phyloP scores from a whole-genome alignment of 2,113 vertebrate species.

The Pteronura brasiliensis region DNA sequence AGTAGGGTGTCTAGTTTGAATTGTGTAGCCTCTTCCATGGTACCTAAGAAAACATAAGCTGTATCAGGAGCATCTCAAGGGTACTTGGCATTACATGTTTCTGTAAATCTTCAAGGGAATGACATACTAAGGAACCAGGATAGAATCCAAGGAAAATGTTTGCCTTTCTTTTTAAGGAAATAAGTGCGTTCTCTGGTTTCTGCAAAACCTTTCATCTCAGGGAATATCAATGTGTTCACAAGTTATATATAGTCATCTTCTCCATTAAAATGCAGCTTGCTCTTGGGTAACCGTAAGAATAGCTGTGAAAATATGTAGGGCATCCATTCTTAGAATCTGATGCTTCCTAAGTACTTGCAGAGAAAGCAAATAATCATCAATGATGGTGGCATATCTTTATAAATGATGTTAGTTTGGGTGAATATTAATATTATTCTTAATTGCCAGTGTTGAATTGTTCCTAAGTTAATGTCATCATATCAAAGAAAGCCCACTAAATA shows the following conservation, averaged over 20 bases:
- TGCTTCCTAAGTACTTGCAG: background rate
- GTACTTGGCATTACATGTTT: background rate
- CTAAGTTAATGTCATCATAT: background rate
- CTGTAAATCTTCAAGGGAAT: conserved; percentile 20
- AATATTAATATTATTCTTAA: background rate
- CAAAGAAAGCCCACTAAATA: background rate
- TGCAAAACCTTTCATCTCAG: background rate
- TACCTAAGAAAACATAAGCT: background rate
- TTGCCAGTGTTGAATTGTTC: background rate
- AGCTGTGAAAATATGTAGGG: conserved; percentile 5
- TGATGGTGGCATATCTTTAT: background rate
- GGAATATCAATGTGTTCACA: background rate
- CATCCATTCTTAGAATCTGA: conserved; percentile 2
- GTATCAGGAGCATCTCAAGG: background rate
- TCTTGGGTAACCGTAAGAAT: background rate
- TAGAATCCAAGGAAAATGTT: background rate
- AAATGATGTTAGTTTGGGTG: background rate
- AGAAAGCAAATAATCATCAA: background rate
- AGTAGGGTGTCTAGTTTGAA: background rate
- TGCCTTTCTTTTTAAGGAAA: background rate
- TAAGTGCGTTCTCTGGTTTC: background rate
- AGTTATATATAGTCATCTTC: background rate
- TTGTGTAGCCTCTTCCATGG: background rate
- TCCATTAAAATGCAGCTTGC: conserved; percentile 44
- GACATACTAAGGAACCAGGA: background rate